phyloP scores from a whole-genome alignment of 2,888 invertebrate species.

The Emmelina monodactyla region DNA sequence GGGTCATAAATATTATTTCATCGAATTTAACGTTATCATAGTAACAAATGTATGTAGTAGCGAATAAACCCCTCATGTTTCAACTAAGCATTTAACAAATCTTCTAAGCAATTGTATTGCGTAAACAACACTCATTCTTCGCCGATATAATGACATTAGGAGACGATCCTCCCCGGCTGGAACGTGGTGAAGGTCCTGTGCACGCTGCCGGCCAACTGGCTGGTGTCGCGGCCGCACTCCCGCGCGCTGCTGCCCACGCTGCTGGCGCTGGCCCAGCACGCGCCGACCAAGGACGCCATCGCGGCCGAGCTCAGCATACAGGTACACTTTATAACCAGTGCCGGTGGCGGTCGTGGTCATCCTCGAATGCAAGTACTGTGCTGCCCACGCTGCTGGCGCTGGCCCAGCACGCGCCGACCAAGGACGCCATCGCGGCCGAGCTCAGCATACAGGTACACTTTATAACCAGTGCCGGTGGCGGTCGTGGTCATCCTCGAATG shows the following conservation, averaged over 20 bases:
- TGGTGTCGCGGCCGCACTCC: conserved; percentile 76
- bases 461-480: background rate
- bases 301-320: conserved; percentile 77
- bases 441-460: conserved; percentile 72
- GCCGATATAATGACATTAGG: too few relatives aligned
- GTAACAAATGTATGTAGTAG: too few relatives aligned
- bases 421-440: conserved; percentile 75
- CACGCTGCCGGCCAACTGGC: conserved; percentile 85
- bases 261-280: conserved; percentile 69
- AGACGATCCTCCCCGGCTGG: conserved; percentile 50
- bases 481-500: too few relatives aligned
- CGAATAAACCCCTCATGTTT: too few relatives aligned
- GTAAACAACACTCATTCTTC: too few relatives aligned
- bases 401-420: conserved; percentile 65
- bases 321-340: conserved; percentile 32
- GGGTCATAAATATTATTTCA: too few relatives aligned
- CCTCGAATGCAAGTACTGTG: too few relatives aligned
- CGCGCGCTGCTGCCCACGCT: conserved; percentile 81
- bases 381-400: conserved; percentile 81
- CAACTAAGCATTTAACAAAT: too few relatives aligned
- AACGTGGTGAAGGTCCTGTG: conserved; percentile 85
- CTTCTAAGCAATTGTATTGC: too few relatives aligned
- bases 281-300: conserved; percentile 71
- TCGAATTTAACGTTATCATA: too few relatives aligned
- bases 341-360: too few relatives aligned